Conservation (phyloP, 2,888 invertebrate species). For the Gymnosoma rotundatum region DNA sequence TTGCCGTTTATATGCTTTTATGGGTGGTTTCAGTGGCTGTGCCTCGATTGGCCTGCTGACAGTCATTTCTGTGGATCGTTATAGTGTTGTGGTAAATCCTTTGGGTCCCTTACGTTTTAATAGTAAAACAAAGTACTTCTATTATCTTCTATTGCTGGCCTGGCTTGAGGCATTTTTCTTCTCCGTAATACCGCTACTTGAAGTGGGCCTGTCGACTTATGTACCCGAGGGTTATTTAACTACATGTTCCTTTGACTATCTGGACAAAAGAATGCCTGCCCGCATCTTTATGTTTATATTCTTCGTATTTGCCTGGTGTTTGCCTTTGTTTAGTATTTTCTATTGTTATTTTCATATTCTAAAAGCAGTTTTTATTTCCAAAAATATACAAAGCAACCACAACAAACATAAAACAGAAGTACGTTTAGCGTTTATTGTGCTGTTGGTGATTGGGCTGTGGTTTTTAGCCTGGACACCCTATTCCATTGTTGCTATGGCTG, state of each 20-base stretch:
- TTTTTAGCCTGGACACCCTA: slow-evolving; percentile 93
- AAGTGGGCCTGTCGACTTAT: slow-evolving; percentile 89
- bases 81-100: slow-evolving; percentile 91
- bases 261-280: slow-evolving; percentile 85
- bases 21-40: slow-evolving; percentile 91
- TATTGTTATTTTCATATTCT: slow-evolving; percentile 89
- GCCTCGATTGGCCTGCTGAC: slow-evolving; percentile 91
- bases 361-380: slow-evolving; percentile 84
- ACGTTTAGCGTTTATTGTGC: slow-evolving; percentile 87
- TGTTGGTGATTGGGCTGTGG: slow-evolving; percentile 88
- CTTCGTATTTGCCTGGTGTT: slow-evolving; percentile 89
- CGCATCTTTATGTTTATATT: slow-evolving; percentile 89
- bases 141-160: slow-evolving; percentile 84
- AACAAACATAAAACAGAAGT: slow-evolving; percentile 88
- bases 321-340: slow-evolving; percentile 88
- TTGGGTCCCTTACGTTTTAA: slow-evolving; percentile 86
- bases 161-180: slow-evolving; percentile 90
- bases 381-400: slow-evolving; percentile 84
- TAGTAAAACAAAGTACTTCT: slow-evolving; percentile 85
- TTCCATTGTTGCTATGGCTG: slow-evolving; percentile 88
- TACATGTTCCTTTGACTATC: slow-evolving; percentile 93
- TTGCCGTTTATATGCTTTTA: slow-evolving; percentile 90
- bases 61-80: slow-evolving; percentile 91
- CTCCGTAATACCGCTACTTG: slow-evolving; percentile 86
- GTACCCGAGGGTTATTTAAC: slow-evolving; percentile 93